Evolutionary conservation across 2,797 vertebrate species (phyloP).

Genomic region (Scarus forsteni): DNA sequence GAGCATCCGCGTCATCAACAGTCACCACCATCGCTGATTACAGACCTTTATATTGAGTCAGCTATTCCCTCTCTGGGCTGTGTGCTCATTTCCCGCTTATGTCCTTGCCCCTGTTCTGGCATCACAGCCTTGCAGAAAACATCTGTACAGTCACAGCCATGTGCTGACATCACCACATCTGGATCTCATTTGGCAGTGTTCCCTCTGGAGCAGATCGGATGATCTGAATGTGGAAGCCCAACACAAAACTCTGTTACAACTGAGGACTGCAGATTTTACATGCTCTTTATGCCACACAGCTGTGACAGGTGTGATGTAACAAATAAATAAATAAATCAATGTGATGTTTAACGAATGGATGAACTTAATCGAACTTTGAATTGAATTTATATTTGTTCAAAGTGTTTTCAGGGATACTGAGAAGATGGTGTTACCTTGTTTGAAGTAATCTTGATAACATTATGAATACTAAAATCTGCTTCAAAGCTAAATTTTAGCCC

Average conservation of each 20-base stretch:
- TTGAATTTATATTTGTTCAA: too few relatives aligned
- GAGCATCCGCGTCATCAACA: slow-evolving; percentile 21
- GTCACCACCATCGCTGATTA: slow-evolving; percentile 55
- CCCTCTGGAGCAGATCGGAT: slow-evolving; percentile 53
- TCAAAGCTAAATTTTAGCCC: too few relatives aligned
- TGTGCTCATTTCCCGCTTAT: slow-evolving; percentile 55
- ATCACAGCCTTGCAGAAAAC: slow-evolving; percentile 47
- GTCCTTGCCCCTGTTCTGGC: slow-evolving; percentile 32
- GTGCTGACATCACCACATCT: slow-evolving; percentile 81
- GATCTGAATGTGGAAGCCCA: slow-evolving; percentile 31
- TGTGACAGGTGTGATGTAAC: not conserved
- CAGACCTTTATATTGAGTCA: slow-evolving; percentile 56
- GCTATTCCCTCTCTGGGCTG: slow-evolving; percentile 33
- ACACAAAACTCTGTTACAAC: slow-evolving; percentile 19
- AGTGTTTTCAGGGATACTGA: too few relatives aligned
- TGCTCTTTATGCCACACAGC: not conserved
- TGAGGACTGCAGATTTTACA: not conserved
- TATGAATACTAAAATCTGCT: too few relatives aligned
- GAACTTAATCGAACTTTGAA: too few relatives aligned
- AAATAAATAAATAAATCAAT: too few relatives aligned
- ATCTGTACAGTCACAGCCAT: slow-evolving; percentile 48
- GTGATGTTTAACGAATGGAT: too few relatives aligned
- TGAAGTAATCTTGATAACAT: too few relatives aligned
- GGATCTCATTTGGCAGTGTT: slow-evolving; percentile 69
- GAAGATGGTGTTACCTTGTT: too few relatives aligned